phyloP scores from a whole-genome alignment of 1,140 invertebrate genomes.

The Dufourea novaeangliae region DNA sequence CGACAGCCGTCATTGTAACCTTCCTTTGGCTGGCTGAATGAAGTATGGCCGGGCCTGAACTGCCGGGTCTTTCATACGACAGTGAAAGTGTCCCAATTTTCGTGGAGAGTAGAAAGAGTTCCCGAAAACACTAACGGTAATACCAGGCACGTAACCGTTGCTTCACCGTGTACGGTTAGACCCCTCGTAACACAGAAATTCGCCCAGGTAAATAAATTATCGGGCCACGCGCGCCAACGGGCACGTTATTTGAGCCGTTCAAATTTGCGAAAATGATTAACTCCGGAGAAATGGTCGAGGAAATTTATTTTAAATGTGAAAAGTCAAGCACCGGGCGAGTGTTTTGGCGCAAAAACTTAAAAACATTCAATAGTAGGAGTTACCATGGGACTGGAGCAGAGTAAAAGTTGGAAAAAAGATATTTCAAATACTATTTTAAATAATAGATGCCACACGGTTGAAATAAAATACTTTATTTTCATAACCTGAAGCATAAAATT shows the following conservation, averaged over 20 bases:
- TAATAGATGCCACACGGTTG: too few relatives aligned
- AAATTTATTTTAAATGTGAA: too few relatives aligned
- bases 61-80: slow-evolving; percentile 56
- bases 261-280: too few relatives aligned
- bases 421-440: too few relatives aligned
- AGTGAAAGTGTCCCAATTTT: slow-evolving; percentile 68
- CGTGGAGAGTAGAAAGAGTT: slow-evolving; percentile 53
- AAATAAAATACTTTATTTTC: too few relatives aligned
- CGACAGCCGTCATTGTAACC: slow-evolving; percentile 26
- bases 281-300: too few relatives aligned
- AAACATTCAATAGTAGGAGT: too few relatives aligned
- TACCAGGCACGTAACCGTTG: slow-evolving; percentile 32
- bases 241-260: slow-evolving; percentile 12
- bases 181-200: not conserved
- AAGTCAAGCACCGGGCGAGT: too few relatives aligned
- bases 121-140: slow-evolving; percentile 40
- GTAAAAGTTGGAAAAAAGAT: too few relatives aligned
- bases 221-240: not conserved
- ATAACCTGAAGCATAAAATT: too few relatives aligned
- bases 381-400: too few relatives aligned
- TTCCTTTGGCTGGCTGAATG: slow-evolving; percentile 46
- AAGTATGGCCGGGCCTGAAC: slow-evolving; percentile 47
- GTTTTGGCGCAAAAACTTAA: too few relatives aligned
- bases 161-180: slow-evolving; percentile 17
- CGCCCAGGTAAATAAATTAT: slow-evolving; percentile 1